Base-by-base conservation (phyloP, 2,888 invertebrate genomes). In the Hypselothyrea guttata region DNA sequence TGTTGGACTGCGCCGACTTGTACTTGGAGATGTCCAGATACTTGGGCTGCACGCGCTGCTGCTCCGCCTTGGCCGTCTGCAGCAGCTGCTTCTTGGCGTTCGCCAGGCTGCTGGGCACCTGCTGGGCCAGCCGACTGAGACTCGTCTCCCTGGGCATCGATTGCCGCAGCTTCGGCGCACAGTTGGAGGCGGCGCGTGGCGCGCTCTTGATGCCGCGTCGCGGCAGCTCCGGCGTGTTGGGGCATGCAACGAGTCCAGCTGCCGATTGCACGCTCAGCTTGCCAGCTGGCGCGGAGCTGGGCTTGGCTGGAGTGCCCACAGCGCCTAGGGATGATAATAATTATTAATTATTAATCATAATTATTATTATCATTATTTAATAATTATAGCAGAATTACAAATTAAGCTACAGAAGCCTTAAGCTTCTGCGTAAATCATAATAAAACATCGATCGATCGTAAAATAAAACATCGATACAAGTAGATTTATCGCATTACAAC, bases 1-100 rank as follows among this genome's bases (percentile, higher is more conserved):
- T 91, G 54, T 89, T 89, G 4, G 89, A 88, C 59, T 92, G 91
- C 1, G 91, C 90, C 42, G 89, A 90, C 87, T 92, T 93, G 87
- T 93, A 93, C 87, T 92, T 92, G 44, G 92, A 92, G 62, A 93
- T 93, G 88, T 93, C 93, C 58, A 93, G 85, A 79, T 93, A 93
- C 44, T 92, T 91, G 8, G 91, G 90, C 62, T 89, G 89, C 40
- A 90, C 86, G 1, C 89, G 86, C 44, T 63, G 63, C 57, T 83
- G 86, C 3, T 74, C 67, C 8, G 84, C 76, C 31, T 78, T 82
- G 57, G 89, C 89, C 12, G 89, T 88, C 68, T 89, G 89, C 46
- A 90, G 81, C 55, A 90, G 67, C 70, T 89, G 89, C 59, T 89
- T 90, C 65, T 90, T 90, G 27, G 90, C 90, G 44, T 88, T 89